Percentiles rank a stretch among this genome's conserved stretches.
Conservation (phyloP, 2,888 invertebrate genomes). For the Ctena decussata region DNA sequence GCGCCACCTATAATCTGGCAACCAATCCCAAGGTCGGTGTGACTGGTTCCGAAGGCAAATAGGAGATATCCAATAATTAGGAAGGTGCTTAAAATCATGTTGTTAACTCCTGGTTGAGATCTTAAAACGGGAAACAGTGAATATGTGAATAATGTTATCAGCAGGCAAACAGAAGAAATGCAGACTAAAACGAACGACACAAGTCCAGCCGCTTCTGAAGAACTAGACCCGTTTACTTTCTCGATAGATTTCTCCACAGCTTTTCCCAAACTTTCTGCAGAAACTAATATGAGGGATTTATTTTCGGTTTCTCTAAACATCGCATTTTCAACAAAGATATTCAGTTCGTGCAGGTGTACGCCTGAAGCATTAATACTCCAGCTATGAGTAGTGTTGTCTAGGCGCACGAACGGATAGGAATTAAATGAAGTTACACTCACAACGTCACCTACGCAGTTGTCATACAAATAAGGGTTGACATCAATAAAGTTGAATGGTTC, state of each 20-base stretch:
- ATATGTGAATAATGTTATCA: slow-evolving; percentile 63
- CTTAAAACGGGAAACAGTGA: slow-evolving; percentile 41
- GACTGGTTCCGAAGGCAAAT: slow-evolving; percentile 48
- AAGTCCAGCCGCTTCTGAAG: neutral
- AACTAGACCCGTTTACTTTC: neutral
- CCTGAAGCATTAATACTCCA: slow-evolving; percentile 18
- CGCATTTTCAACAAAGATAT: neutral
- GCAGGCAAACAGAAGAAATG: slow-evolving; percentile 55
- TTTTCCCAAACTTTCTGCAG: neutral
- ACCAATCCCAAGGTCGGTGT: slow-evolving; percentile 4
- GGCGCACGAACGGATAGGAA: neutral
- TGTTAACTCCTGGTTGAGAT: slow-evolving; percentile 63
- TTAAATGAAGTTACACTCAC: neutral
- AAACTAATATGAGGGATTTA: neutral
- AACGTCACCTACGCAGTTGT: neutral
- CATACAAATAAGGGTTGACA: too few species aligned
- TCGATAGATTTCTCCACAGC: neutral
- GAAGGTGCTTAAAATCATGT: slow-evolving; percentile 54
- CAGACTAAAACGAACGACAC: slow-evolving; percentile 41
- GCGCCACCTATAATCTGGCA: slow-evolving; percentile 61
- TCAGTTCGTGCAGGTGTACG: slow-evolving; percentile 2
- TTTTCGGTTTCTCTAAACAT: neutral
- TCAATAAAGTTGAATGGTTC: neutral
- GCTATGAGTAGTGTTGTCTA: neutral
- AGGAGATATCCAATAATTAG: slow-evolving; percentile 60